Conservation (phyloP, 2,797 vertebrate species). For the Hemitrygon akajei region DNA sequence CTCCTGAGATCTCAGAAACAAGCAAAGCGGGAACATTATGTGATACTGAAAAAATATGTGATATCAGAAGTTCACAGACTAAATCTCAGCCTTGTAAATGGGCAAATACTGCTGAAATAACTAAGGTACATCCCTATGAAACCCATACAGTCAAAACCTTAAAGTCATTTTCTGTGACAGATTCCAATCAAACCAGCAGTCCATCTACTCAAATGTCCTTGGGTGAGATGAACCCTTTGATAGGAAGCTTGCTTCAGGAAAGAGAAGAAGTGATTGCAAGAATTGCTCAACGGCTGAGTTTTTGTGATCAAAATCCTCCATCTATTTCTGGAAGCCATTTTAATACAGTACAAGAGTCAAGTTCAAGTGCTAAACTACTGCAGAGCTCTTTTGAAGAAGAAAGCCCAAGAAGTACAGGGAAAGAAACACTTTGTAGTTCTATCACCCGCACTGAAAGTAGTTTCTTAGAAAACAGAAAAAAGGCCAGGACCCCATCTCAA, state of each 20-base stretch:
- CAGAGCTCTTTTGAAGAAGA: constrained; percentile 62
- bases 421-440: constrained; percentile 58
- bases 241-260: constrained; percentile 89
- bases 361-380: constrained; percentile 64
- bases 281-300: constrained; percentile 91
- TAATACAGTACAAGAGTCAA: constrained; percentile 51
- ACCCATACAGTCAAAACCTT: constrained; percentile 63
- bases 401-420: constrained; percentile 69
- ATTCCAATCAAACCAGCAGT: constrained; percentile 57
- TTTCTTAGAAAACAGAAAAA: constrained; percentile 55
- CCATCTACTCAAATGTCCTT: constrained; percentile 61
- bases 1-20: constrained; percentile 57
- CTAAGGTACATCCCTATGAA: constrained; percentile 58
- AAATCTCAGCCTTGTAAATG: constrained; percentile 58
- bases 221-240: constrained; percentile 81
- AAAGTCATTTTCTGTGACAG: constrained; percentile 74
- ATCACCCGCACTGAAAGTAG: constrained; percentile 45
- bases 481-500: constrained; percentile 55
- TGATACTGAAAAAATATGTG: constrained; percentile 56
- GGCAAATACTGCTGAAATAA: constrained; percentile 55
- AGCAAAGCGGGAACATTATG: constrained; percentile 65
- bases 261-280: constrained; percentile 93
- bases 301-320: constrained; percentile 83
- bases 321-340: constrained; percentile 71
- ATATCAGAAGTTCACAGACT: constrained; percentile 57